phyloP scores from a whole-genome alignment of 2,113 vertebrate genomes.

The Hyla sarda region DNA sequence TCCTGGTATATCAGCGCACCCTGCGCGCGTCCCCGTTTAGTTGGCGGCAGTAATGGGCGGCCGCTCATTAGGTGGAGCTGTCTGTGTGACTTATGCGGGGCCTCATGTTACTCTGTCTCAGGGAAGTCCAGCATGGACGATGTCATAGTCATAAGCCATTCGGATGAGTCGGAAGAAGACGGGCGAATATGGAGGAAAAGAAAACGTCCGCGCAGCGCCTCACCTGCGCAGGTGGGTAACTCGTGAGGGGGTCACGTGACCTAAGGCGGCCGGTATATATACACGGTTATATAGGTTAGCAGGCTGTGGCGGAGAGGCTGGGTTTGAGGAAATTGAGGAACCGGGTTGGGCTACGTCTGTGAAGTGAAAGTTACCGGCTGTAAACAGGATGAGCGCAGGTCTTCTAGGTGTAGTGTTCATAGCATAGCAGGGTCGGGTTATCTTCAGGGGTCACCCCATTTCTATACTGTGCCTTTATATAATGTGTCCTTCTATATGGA shows the following conservation, averaged over 20 bases:
- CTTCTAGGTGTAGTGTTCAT: no score
- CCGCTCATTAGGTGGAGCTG: fast-evolving
- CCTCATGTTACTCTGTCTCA: background rate
- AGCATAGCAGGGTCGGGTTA: no score
- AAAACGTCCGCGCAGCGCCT: background rate
- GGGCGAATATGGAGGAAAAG: background rate
- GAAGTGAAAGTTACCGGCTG: no score
- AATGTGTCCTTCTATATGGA: no score
- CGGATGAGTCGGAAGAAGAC: background rate
- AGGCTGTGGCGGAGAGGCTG: no score
- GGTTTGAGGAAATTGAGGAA: no score
- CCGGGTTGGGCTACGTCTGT: no score
- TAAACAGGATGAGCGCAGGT: no score
- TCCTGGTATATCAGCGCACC: background rate
- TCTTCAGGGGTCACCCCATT: no score
- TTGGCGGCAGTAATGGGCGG: background rate
- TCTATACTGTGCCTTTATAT: no score
- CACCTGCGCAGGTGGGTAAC: background rate
- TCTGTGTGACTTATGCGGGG: background rate
- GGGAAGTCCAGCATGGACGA: background rate
- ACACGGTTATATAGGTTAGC: no score
- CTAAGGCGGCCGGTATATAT: background rate
- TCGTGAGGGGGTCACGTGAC: background rate
- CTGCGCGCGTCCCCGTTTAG: background rate
- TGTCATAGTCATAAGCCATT: background rate